phyloP scores from a whole-genome alignment of 2,113 vertebrate genomes.

The Gulo gulo region DNA sequence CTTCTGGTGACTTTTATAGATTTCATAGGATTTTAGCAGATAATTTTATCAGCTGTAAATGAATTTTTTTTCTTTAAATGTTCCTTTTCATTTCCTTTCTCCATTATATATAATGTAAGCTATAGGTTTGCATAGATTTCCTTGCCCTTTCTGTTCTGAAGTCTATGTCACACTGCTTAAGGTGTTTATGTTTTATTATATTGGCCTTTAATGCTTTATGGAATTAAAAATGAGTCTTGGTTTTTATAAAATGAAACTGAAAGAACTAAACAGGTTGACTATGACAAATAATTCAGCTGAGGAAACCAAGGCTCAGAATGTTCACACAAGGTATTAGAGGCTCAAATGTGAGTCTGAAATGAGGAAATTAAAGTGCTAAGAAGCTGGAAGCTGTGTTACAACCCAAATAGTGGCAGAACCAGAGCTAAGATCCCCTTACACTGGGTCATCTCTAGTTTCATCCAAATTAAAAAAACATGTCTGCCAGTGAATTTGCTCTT shows the following conservation, averaged over 20 bases:
- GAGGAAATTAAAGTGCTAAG: background rate
- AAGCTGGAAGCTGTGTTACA: background rate
- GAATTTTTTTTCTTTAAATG: background rate
- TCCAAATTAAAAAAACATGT: background rate
- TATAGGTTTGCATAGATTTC: background rate
- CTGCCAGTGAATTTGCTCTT: background rate
- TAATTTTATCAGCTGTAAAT: background rate
- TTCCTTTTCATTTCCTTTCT: background rate
- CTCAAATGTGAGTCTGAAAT: background rate
- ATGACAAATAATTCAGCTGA: background rate
- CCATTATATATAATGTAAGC: background rate
- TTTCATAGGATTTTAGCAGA: background rate
- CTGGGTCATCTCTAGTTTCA: background rate
- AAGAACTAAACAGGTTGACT: background rate
- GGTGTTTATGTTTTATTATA: background rate
- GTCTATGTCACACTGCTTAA: background rate
- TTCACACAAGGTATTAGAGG: background rate
- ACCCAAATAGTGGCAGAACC: background rate
- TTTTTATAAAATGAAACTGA: background rate
- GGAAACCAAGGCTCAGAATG: background rate
- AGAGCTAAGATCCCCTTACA: background rate
- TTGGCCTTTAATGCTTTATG: background rate
- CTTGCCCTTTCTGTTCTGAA: background rate
- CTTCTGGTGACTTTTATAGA: background rate
- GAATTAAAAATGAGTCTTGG: constrained; percentile 1